Percentiles rank a stretch among this genome's conserved stretches.
Conservation (phyloP, 2,113 vertebrate genomes). For the Pseudolaguvia tuberculata region DNA sequence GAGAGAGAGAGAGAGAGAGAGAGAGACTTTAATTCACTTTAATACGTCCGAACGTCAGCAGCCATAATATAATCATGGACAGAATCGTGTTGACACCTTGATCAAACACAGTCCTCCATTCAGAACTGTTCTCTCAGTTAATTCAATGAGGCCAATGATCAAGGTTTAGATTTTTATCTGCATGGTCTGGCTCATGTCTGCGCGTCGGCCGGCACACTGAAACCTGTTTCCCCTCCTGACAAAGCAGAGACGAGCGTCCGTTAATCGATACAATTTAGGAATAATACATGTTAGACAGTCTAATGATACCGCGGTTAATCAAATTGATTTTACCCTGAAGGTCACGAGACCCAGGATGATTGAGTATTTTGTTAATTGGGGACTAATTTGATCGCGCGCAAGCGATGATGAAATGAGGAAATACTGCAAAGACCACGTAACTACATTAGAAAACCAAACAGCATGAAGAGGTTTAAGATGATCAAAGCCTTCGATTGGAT, state of each 20-base stretch:
- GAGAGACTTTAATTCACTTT: slow-evolving; percentile 31
- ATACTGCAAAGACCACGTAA: slow-evolving; percentile 3
- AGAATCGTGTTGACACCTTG: slow-evolving; percentile 52
- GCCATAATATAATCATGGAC: slow-evolving; percentile 51
- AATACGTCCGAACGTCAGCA: slow-evolving; percentile 35
- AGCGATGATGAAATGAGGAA: slow-evolving; percentile 33
- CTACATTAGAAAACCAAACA: slow-evolving; percentile 2
- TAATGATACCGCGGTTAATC: slow-evolving; percentile 52
- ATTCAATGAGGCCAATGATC: slow-evolving; percentile 55
- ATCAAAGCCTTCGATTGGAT: slow-evolving; percentile 1
- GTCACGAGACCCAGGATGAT: slow-evolving; percentile 39
- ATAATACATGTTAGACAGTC: slow-evolving; percentile 54
- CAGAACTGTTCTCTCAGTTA: slow-evolving; percentile 45
- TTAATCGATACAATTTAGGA: slow-evolving; percentile 49
- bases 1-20: slow-evolving; percentile 10
- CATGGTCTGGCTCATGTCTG: slow-evolving; percentile 35
- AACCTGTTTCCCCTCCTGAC: slow-evolving; percentile 36
- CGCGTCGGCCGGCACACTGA: slow-evolving; percentile 36
- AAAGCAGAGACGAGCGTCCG: slow-evolving; percentile 31
- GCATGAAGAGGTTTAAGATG: not conserved
- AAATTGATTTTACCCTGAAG: slow-evolving; percentile 43
- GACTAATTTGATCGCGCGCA: slow-evolving; percentile 47
- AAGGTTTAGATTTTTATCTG: slow-evolving; percentile 50
- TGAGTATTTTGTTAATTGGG: slow-evolving; percentile 48
- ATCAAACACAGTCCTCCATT: slow-evolving; percentile 54